These are phyloP conservation scores for Diploptera punctata DNA, from an alignment of 2,888 invertebrate genomes.

Conservation along the genomic window DNA sequence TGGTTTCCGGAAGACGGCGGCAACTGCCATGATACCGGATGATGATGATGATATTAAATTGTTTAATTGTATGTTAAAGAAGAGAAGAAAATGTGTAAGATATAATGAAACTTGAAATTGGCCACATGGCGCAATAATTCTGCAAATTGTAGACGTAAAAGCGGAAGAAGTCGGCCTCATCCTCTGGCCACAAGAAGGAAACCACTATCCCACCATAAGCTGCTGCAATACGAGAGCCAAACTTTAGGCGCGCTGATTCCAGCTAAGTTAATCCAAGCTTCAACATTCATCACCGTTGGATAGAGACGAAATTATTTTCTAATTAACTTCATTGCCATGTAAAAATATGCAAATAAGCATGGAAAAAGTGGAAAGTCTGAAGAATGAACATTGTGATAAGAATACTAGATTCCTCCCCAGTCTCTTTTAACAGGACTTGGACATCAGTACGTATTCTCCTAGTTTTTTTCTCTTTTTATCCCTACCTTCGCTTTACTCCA, in stretches of 20 bases:
- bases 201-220: not conserved
- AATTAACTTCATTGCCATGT: constrained; percentile 44
- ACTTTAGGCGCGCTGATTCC: not conserved
- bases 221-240: not conserved
- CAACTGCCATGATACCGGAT: too few relatives aligned
- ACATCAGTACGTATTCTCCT: not conserved
- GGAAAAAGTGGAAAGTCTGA: constrained; percentile 7
- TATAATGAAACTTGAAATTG: too few relatives aligned
- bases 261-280: not conserved
- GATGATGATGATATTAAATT: too few relatives aligned
- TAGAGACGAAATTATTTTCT: constrained; percentile 41
- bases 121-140: too few relatives aligned
- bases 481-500: constrained; percentile 2
- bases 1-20: too few relatives aligned
- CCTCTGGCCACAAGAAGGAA: not conserved
- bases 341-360: constrained; percentile 44
- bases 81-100: too few relatives aligned
- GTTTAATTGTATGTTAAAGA: too few relatives aligned
- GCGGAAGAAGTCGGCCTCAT: too few relatives aligned
- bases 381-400: constrained; percentile 37
- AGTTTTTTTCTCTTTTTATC: not conserved
- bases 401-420: constrained; percentile 33
- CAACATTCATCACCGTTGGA: constrained; percentile 25
- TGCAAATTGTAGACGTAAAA: too few relatives aligned
- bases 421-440: not conserved